These are phyloP conservation scores for Perodicticus potto DNA, from an alignment of 2,797 vertebrate species.

Conservation along the genomic window DNA sequence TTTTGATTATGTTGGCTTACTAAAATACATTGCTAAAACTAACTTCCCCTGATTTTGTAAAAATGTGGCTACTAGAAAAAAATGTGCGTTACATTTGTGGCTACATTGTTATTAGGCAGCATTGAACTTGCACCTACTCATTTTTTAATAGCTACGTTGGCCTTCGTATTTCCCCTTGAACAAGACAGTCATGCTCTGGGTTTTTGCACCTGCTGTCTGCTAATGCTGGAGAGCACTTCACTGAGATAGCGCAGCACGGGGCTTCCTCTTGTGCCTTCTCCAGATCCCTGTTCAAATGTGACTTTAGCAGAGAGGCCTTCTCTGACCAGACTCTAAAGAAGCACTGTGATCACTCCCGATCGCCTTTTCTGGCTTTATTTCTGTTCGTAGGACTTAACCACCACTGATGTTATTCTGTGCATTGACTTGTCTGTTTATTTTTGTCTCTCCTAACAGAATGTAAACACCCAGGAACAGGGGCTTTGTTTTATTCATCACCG, in stretches of 20 bases:
- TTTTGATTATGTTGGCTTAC: background rate
- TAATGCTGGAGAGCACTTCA: background rate
- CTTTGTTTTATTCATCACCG: background rate
- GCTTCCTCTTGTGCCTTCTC: background rate
- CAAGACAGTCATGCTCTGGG: background rate
- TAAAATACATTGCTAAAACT: slow-evolving; percentile 7
- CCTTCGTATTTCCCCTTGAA: background rate
- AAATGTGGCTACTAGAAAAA: background rate
- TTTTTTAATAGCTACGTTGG: background rate
- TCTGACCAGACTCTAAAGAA: background rate
- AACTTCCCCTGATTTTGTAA: background rate
- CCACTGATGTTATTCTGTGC: background rate
- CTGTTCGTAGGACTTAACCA: background rate
- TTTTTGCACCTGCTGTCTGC: background rate
- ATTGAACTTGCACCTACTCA: background rate
- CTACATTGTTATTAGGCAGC: fast-evolving
- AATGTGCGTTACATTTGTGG: background rate
- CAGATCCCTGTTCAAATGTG: background rate
- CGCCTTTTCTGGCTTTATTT: background rate
- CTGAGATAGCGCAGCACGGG: background rate
- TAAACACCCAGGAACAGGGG: background rate
- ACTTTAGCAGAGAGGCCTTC: background rate
- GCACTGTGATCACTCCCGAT: background rate
- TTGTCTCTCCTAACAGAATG: background rate
- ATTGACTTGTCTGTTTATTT: background rate